Evolutionary conservation across 1,140 invertebrate species (phyloP), one percentile per base, ranked within the genome.

Genomic region (Ridgeia piscesae): DNA sequence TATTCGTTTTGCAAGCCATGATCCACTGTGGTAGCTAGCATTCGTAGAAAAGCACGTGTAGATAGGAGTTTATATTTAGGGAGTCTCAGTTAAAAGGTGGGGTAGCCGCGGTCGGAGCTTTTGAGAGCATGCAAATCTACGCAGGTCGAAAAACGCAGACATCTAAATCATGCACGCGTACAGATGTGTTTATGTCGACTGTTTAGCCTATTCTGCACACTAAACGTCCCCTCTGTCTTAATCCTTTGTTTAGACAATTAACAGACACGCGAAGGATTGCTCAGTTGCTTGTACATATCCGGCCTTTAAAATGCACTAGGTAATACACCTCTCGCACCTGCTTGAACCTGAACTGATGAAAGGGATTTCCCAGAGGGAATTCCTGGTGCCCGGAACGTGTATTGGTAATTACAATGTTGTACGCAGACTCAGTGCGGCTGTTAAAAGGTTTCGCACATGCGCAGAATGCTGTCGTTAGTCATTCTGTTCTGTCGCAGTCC

Each of bases 321-420:
- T 77, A 77, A 77, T 77, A 77, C 58, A 77, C 58, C 58, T 27
- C 58, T 77, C 58, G 58, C 58, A 77, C 58, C 58, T 77, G 58
- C 58, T 77, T 77, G 58, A 77, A 8, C 58, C 58, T 77, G 58
- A 77, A 77, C 58, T 77, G 58, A 77, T 77, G 58, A 34, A 92
- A 91, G 93, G 93, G 93, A 93, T 93, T 94, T 94, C 93, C 94
- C 92, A 93, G 93, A 93, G 94, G 94, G 93, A 94, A 94, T 93
- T 92, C 92, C 91, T 93, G 34, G 91, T 93, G 94, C 94, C 94
- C 94, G 92, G 91, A 94, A 92, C 93, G 58, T 91, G 94, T 50
- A 94, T 93, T 93, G 90, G 91, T 31, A 89, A 93, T 58, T 93
- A 93, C 77, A 77, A 77, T 77, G 14, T 77, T 77, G 58, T 77